Evolutionary conservation across 1,140 invertebrate species (phyloP).

Genomic region (Nephotettix cincticeps): DNA sequence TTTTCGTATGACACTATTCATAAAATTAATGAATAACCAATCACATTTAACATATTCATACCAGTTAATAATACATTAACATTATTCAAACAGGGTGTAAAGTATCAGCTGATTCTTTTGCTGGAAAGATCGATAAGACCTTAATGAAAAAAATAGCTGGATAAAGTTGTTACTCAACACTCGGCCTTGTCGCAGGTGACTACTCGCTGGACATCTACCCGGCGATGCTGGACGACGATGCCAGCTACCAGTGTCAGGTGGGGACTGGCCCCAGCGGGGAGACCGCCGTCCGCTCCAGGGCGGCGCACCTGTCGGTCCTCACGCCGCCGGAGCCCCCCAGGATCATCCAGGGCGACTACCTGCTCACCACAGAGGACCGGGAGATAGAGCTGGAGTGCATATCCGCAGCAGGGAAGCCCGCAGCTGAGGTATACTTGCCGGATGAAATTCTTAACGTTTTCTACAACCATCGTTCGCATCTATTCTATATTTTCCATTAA

Average conservation of each 20-base stretch:
- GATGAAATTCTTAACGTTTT: no score
- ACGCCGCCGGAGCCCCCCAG: slow-evolving; percentile 87
- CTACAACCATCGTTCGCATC: no score
- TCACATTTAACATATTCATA: no score
- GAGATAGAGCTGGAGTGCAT: slow-evolving; percentile 88
- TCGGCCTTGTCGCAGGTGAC: slow-evolving; percentile 73
- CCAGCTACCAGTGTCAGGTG: slow-evolving; percentile 88
- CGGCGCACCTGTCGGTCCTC: slow-evolving; percentile 79
- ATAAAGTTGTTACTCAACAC: no score
- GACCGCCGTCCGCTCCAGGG: slow-evolving; percentile 76
- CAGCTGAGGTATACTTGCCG: slow-evolving; percentile 71
- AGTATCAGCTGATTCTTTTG: no score
- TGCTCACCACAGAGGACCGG: slow-evolving; percentile 83
- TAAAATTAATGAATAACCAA: no score
- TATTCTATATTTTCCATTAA: no score
- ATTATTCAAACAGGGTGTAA: no score
- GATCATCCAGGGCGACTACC: slow-evolving; percentile 79
- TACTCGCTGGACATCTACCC: slow-evolving; percentile 84
- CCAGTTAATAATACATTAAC: no score
- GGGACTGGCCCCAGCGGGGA: slow-evolving; percentile 66
- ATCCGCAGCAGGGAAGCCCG: slow-evolving; percentile 86
- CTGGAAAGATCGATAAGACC: no score
- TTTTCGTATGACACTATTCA: no score
- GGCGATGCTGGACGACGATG: slow-evolving; percentile 87
- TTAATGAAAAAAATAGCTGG: no score